Base-by-base conservation (phyloP, 2,113 vertebrate species). In the Parus major region DNA sequence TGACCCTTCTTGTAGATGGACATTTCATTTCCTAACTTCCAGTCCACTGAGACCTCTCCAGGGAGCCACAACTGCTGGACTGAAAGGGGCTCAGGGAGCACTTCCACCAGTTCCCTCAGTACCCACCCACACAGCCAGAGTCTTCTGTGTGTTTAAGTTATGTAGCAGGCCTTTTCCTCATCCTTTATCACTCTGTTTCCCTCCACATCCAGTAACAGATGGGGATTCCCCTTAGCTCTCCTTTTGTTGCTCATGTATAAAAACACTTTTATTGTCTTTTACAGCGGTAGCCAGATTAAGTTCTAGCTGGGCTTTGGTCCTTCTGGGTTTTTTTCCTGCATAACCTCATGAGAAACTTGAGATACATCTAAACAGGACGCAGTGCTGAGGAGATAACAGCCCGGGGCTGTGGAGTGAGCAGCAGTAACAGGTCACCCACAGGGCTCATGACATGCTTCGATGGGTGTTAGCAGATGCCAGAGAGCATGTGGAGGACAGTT, bases 41-140 rank as follows among this genome's bases (percentile, higher is more conserved):
- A 73, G 59, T 23, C 52, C 36, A 44, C 36, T 28, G 22, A 33
- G 23, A n/a, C 27, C 7, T 44, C 36, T 7, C 5, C 46, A 59
- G 18, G 29, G 22, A 73, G 12, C 36, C 52, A 52, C 0, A 0
- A 44, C 52, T 66, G 33, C 36, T 73, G 19, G 36, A 53, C 0
- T 66, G 39, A 75, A 64, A 53, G 39, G n/a, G 19, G 16, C 20
- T 46, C 52, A 66, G 46, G 20, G 5, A 75, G 3, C 33, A 59
- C 28, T 66, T 59, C 22, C 19, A 44, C 10, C 52, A 59, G 31
- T 3, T 65, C 52, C 42, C 31, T 65, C 44, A 73, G 49, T 11
- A 31, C 10, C 23, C 59, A 55, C 15, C 6, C 27, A 73, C n/a
- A 29, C 33, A 57, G 11, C 17, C 36, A 71, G 23, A 86, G 17